These are phyloP conservation scores for Chionodraco myersi DNA, from an alignment of 2,113 vertebrate genomes.

Conservation along the genomic window DNA sequence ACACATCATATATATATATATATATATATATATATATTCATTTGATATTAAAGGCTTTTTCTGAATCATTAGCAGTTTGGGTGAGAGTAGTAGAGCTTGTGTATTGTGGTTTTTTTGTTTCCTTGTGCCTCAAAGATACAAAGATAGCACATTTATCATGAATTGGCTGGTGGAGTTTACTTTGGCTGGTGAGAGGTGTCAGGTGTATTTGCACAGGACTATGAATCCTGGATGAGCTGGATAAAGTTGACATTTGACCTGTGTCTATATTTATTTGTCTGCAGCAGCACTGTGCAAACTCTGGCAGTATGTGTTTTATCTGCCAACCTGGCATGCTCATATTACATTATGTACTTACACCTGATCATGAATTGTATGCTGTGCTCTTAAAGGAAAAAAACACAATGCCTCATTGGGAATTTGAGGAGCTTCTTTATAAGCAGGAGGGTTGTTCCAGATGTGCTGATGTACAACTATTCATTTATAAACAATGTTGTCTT, in stretches of 20 bases:
- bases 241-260: not conserved
- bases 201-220: constrained; percentile 57
- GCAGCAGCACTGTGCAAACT: constrained; percentile 22
- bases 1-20: no score
- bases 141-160: not conserved
- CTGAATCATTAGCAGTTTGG: not conserved
- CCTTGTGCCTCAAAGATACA: not conserved
- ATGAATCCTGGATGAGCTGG: not conserved
- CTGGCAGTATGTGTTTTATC: constrained; percentile 8
- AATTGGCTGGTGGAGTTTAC: not conserved
- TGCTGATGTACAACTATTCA: no score
- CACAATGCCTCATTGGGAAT: no score
- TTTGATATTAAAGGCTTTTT: no score
- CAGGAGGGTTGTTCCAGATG: no score
- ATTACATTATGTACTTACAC: not conserved
- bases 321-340: not conserved
- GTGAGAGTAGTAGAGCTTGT: no score
- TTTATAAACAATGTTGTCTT: no score
- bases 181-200: constrained; percentile 9
- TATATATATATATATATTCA: no score
- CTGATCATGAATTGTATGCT: no score
- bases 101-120: not conserved
- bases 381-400: no score
- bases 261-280: constrained; percentile 39
- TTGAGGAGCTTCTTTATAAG: no score